Evolutionary conservation across 2,113 vertebrate species (phyloP).

Genomic region (Galemys pyrenaicus): DNA sequence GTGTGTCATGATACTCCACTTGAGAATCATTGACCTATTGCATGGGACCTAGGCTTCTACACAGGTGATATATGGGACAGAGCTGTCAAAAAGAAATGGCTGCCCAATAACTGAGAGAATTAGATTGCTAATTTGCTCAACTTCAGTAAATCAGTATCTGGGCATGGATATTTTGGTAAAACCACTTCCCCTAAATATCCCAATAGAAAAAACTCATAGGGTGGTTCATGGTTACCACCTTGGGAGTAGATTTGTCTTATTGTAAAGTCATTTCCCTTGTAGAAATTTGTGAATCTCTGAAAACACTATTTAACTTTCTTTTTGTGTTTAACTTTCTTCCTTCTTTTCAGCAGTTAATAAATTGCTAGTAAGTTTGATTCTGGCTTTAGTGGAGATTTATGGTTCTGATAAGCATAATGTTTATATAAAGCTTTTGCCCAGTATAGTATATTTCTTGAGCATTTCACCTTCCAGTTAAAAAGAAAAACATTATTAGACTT

Average conservation of each 20-base stretch:
- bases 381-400: neutral
- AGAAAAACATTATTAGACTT: neutral
- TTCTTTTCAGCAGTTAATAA: neutral
- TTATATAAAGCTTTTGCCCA: neutral
- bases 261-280: too few species aligned
- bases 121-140: neutral
- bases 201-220: neutral
- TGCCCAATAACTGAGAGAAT: too few species aligned
- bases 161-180: neutral
- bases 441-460: neutral
- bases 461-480: slow-evolving; percentile 9
- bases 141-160: neutral
- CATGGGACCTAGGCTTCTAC: neutral
- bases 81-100: neutral
- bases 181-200: neutral
- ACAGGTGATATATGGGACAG: neutral
- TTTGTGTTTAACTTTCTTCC: neutral
- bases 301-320: neutral
- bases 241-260: too few species aligned
- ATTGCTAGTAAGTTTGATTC: slow-evolving; percentile 29
- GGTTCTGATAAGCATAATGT: neutral
- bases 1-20: neutral
- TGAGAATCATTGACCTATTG: neutral
- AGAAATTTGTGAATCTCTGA: neutral
- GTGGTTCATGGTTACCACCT: neutral